Conservation (phyloP, 2,797 vertebrate genomes). For the Etheostoma perlongum region DNA sequence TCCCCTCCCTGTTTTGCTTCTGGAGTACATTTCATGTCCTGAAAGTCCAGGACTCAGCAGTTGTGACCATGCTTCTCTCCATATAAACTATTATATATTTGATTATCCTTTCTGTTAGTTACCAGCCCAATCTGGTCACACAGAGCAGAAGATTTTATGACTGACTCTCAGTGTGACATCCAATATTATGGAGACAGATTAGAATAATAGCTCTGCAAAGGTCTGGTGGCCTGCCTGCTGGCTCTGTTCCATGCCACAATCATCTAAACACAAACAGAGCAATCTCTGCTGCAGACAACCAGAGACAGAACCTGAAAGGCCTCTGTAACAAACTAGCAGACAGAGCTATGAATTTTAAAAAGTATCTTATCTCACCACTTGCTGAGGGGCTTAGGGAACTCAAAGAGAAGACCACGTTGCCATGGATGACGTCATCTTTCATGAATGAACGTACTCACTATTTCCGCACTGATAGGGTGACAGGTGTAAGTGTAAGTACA, state of each 20-base stretch:
- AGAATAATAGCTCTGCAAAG: conserved; percentile 66
- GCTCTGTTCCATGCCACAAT: conserved; percentile 26
- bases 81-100: conserved; percentile 24
- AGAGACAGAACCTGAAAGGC: conserved; percentile 2
- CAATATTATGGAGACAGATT: conserved; percentile 66
- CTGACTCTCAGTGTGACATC: conserved; percentile 52
- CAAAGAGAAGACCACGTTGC: not conserved
- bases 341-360: not conserved
- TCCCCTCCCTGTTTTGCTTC: conserved; percentile 47
- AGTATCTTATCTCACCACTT: not conserved
- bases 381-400: not conserved
- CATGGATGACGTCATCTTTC: not conserved
- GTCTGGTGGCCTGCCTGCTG: conserved; percentile 42
- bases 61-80: conserved; percentile 5
- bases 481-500: too few species aligned
- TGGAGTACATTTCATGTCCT: conserved; percentile 55
- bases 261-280: conserved; percentile 34
- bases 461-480: not conserved
- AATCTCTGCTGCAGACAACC: conserved; percentile 8
- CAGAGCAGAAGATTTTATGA: conserved; percentile 43
- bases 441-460: not conserved
- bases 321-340: not conserved
- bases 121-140: conserved; percentile 31
- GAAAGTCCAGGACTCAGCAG: conserved; percentile 53
- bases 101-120: conserved; percentile 37